phyloP scores from a whole-genome alignment of 2,888 invertebrate species.

The Megalurothrips usitatus region DNA sequence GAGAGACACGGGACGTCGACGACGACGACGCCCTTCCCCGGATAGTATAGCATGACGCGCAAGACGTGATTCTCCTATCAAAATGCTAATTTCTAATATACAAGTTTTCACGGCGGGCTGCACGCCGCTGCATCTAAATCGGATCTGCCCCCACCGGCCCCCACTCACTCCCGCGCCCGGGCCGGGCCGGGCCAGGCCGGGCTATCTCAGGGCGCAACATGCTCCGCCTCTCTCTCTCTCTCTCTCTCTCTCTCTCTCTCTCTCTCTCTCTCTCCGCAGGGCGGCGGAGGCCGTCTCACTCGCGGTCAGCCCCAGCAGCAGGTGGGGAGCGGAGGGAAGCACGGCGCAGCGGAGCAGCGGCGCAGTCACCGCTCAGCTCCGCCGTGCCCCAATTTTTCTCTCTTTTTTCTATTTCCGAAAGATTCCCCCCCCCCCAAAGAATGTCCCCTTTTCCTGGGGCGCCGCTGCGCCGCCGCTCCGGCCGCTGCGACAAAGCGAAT shows the following conservation, averaged over 20 bases:
- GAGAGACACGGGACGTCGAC: background rate
- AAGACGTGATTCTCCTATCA: conserved; percentile 19
- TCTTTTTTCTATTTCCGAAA: background rate
- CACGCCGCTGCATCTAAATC: conserved; percentile 22
- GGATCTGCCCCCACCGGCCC: conserved; percentile 1
- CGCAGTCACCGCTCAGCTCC: background rate
- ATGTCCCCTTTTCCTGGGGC: no score
- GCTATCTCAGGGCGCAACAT: background rate
- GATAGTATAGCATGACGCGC: background rate
- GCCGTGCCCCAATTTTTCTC: background rate
- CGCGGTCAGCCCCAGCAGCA: no score
- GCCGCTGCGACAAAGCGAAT: no score
- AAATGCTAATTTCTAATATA: conserved; percentile 27
- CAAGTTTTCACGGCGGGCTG: conserved; percentile 20
- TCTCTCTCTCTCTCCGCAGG: background rate
- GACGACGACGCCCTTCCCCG: background rate
- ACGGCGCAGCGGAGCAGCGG: no score
- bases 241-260: background rate
- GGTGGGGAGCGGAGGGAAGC: no score
- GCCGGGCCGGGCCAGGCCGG: background rate
- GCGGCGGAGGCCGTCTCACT: background rate
- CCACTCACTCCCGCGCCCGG: background rate
- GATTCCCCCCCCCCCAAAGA: no score
- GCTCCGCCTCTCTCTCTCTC: background rate
- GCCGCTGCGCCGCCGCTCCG: no score